These are phyloP conservation scores for Trachemys scripta DNA, from an alignment of 2,113 vertebrate genomes.

Conservation along the genomic window DNA sequence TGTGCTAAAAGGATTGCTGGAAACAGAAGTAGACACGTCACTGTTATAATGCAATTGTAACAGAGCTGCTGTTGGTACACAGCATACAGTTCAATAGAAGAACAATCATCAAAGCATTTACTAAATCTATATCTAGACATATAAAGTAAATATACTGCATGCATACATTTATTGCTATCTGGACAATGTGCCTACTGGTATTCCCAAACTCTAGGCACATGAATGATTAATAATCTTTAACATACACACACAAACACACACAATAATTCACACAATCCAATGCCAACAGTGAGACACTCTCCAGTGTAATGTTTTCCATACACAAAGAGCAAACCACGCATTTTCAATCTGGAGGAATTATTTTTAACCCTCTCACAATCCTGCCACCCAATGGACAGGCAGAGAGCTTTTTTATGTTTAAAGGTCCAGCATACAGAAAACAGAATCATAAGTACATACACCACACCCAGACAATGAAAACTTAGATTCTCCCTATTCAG, in stretches of 20 bases:
- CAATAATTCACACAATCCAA: background rate
- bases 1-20: background rate
- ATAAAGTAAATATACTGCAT: background rate
- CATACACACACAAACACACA: background rate
- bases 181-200: background rate
- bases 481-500: conserved; percentile 34
- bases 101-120: background rate
- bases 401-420: background rate
- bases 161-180: background rate
- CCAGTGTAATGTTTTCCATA: background rate
- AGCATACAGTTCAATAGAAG: background rate
- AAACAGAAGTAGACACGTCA: background rate
- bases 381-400: background rate
- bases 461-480: conserved; percentile 43
- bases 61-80: rapidly evolving
- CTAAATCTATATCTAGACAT: background rate
- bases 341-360: background rate
- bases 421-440: background rate
- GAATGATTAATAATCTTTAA: background rate
- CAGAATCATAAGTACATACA: background rate
- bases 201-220: background rate
- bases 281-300: background rate
- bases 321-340: background rate
- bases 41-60: background rate
- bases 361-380: background rate